Percentiles rank a stretch among this genome's conserved stretches.
These are phyloP conservation scores for Saiga tatarica DNA, from an alignment of 2,113 vertebrate genomes.

Conservation along the genomic window DNA sequence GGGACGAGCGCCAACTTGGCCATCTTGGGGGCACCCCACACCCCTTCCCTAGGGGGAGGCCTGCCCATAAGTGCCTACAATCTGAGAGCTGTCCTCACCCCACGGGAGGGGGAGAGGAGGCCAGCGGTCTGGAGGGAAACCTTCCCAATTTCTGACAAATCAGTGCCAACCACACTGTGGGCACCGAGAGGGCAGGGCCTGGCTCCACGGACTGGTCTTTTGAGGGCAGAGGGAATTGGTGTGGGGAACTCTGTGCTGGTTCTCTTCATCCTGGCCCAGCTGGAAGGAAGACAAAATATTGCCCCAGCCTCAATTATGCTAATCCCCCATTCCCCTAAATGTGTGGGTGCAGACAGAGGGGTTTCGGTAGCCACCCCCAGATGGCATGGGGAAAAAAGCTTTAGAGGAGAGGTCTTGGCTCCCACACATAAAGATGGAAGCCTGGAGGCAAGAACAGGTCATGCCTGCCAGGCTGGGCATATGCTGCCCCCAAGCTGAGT, in stretches of 20 bases:
- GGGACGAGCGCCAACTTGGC: conserved; percentile 67
- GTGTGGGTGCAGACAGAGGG: not conserved
- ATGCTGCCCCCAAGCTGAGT: conserved; percentile 31
- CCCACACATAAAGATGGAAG: not conserved
- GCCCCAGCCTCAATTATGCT: conserved; percentile 11
- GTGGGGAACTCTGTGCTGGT: conserved; percentile 3
- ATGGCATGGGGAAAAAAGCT: not conserved
- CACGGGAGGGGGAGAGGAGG: conserved; percentile 1
- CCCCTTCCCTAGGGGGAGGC: conserved; percentile 54
- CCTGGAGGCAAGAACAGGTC: not conserved
- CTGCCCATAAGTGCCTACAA: conserved; percentile 43
- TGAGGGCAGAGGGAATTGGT: conserved; percentile 62
- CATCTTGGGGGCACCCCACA: conserved; percentile 60
- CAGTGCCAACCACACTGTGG: conserved; percentile 74
- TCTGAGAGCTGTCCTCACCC: conserved; percentile 37
- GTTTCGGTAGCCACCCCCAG: not conserved
- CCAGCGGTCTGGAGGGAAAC: conserved; percentile 63
- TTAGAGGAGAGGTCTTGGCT: not conserved
- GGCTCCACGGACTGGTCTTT: conserved; percentile 60
- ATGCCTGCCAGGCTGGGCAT: not conserved
- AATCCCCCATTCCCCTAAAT: not conserved
- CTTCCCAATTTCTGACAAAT: conserved; percentile 75
- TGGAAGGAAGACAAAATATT: conserved; percentile 23
- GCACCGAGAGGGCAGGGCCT: conserved; percentile 50
- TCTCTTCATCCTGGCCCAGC: conserved; percentile 47